Percentiles rank a stretch among this genome's conserved stretches.
Evolutionary conservation across 1,140 invertebrate genomes (phyloP).

Genomic region (Grapholita molesta): DNA sequence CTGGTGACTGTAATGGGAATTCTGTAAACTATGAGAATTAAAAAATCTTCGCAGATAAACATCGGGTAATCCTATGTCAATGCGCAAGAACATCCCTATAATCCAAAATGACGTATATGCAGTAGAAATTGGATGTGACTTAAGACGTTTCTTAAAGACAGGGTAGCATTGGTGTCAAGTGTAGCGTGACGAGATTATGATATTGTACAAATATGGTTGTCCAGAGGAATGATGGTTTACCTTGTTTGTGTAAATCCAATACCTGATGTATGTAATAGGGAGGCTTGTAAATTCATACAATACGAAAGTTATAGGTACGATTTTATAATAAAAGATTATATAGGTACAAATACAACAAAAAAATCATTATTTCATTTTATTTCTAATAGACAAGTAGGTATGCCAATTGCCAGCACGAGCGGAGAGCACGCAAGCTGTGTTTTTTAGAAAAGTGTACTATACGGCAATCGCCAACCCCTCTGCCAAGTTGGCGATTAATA

Average conservation of each 20-base stretch:
- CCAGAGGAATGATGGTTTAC: background rate
- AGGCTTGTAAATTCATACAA: background rate
- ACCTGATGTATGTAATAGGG: background rate
- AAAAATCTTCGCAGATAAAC: conserved; percentile 11
- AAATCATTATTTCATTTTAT: background rate
- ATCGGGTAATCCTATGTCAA: conserved; percentile 6
- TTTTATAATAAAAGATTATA: background rate
- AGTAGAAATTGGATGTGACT: background rate
- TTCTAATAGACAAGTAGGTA: too few species aligned
- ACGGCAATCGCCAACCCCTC: too few species aligned
- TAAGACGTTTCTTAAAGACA: background rate
- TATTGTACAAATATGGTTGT: conserved; percentile 20
- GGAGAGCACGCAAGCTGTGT: too few species aligned
- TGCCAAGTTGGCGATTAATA: too few species aligned
- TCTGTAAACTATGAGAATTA: background rate
- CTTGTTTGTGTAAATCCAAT: background rate
- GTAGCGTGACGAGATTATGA: conserved; percentile 24
- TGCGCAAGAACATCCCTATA: background rate
- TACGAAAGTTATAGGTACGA: too few species aligned
- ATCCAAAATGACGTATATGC: background rate
- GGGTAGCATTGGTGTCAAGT: conserved; percentile 24
- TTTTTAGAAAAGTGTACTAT: too few species aligned
- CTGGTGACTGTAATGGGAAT: background rate
- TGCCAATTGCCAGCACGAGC: too few species aligned
- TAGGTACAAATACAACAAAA: background rate